Evolutionary conservation across 2,888 invertebrate genomes (phyloP).

Genomic region (Liodrosophila aerea): DNA sequence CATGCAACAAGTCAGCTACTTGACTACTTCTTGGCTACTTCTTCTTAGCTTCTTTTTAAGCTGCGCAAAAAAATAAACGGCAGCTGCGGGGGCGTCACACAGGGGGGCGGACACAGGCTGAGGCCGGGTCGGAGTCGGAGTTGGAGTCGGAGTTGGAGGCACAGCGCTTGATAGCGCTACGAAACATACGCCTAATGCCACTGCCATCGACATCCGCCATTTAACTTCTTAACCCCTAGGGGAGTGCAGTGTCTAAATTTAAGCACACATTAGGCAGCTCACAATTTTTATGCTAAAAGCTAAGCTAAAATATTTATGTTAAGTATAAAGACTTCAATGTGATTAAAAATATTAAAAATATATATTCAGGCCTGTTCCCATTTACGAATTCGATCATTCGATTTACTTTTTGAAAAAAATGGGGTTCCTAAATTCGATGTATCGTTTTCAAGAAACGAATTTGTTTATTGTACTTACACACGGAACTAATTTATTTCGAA

Average conservation of each 20-base stretch:
- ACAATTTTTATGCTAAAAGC: too few species aligned
- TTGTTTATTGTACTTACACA: too few species aligned
- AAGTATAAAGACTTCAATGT: too few species aligned
- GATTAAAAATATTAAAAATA: too few species aligned
- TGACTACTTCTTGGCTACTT: slow-evolving; percentile 56
- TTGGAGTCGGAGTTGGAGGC: slow-evolving; percentile 11
- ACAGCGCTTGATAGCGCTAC: slow-evolving; percentile 46
- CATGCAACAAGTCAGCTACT: slow-evolving; percentile 46
- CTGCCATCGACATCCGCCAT: slow-evolving; percentile 76
- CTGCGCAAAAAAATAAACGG: slow-evolving; percentile 15
- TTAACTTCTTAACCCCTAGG: slow-evolving; percentile 63
- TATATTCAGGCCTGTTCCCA: too few species aligned
- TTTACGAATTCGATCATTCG: too few species aligned
- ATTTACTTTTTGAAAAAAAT: too few species aligned
- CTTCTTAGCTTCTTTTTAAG: slow-evolving; percentile 7
- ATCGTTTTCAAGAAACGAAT: too few species aligned
- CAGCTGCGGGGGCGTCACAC: slow-evolving; percentile 60
- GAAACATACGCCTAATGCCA: slow-evolving; percentile 76
- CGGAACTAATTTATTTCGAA: too few species aligned
- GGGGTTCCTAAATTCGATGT: too few species aligned
- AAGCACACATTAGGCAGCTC: too few species aligned
- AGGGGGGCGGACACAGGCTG: slow-evolving; percentile 26
- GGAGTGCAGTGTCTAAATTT: neutral
- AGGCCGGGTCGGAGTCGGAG: neutral
- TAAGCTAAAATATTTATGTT: too few species aligned